phyloP scores from a whole-genome alignment of 2,888 invertebrate genomes.

The Smittia sp. region DNA sequence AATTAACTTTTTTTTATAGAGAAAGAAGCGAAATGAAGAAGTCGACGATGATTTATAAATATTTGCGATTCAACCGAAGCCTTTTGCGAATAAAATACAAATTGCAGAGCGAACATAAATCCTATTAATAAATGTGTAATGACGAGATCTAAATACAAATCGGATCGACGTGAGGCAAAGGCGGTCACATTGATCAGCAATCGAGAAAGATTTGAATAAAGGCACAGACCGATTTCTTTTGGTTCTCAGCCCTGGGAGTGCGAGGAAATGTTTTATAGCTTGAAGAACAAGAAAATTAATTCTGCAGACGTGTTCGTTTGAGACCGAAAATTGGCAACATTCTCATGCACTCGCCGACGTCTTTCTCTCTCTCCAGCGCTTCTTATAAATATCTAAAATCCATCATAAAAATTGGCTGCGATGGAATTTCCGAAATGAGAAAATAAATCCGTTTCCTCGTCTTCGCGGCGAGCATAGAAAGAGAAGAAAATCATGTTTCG shows the following conservation, averaged over 20 bases:
- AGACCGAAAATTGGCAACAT: not conserved
- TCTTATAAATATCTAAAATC: slow-evolving; percentile 1
- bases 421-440: slow-evolving; percentile 12
- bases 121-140: slow-evolving; percentile 36
- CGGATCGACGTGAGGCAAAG: not conserved
- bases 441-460: not conserved
- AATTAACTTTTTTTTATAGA: too few relatives aligned
- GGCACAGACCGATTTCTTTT: not conserved
- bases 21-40: too few relatives aligned
- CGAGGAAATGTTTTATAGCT: not conserved
- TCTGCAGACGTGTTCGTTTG: not conserved
- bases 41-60: too few relatives aligned
- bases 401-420: slow-evolving; percentile 1
- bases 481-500: slow-evolving; percentile 14
- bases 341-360: not conserved
- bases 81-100: not conserved
- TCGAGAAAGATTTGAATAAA: slow-evolving; percentile 4
- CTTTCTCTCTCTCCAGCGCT: not conserved
- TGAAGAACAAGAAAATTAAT: slow-evolving; percentile 4
- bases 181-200: not conserved
- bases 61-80: too few relatives aligned
- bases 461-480: not conserved
- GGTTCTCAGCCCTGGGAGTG: not conserved
- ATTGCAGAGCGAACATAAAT: slow-evolving; percentile 23
- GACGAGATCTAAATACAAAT: slow-evolving; percentile 14